Conservation (phyloP, 2,888 invertebrate species). For the Cheilosia vulpina region DNA sequence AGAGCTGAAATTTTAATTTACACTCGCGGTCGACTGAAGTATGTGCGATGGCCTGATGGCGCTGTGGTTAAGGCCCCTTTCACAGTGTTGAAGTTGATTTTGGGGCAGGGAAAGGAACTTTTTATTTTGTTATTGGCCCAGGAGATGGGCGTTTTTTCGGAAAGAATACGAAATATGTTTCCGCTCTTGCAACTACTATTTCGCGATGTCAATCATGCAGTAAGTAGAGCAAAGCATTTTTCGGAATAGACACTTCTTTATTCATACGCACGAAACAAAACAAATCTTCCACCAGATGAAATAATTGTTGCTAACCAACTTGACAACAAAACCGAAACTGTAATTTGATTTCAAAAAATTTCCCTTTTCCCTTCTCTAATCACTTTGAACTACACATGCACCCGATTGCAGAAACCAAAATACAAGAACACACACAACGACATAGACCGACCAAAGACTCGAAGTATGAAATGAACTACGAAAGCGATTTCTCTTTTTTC, state of each 20-base stretch:
- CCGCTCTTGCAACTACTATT: too few species aligned
- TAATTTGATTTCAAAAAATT: background rate
- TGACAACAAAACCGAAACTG: background rate
- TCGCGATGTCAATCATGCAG: too few species aligned
- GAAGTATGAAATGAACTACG: slow-evolving; percentile 19
- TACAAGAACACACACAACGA: slow-evolving; percentile 36
- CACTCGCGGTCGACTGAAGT: slow-evolving; percentile 9
- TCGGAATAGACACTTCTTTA: background rate
- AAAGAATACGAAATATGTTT: too few species aligned
- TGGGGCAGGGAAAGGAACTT: background rate
- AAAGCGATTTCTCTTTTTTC: slow-evolving; percentile 71
- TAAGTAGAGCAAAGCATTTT: too few species aligned
- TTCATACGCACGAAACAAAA: background rate
- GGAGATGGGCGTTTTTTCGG: too few species aligned
- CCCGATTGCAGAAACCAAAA: slow-evolving; percentile 35
- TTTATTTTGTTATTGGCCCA: background rate
- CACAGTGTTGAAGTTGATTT: background rate
- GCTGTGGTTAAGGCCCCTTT: background rate
- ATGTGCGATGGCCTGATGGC: background rate
- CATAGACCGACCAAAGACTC: background rate
- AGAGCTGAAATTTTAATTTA: slow-evolving; percentile 36
- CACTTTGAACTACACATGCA: slow-evolving; percentile 52
- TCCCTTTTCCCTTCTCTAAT: background rate
- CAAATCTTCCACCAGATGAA: too few species aligned
- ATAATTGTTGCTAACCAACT: background rate